phyloP scores from a whole-genome alignment of 2,113 vertebrate species.

The Hippocampus comes region DNA sequence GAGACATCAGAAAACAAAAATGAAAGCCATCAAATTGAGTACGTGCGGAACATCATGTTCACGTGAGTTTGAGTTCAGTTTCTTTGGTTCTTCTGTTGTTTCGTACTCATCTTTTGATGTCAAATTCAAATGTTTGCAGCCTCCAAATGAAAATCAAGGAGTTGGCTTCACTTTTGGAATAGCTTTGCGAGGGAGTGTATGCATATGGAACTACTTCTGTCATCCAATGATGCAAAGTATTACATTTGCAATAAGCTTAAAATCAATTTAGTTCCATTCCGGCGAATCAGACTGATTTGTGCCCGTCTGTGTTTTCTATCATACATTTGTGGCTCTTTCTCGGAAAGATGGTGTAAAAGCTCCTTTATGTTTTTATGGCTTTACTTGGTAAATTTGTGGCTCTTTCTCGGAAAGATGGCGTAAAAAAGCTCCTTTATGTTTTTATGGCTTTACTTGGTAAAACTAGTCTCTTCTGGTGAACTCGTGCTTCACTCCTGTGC shows the following conservation, averaged over 20 bases:
- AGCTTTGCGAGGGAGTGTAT: background rate
- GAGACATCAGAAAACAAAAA: too few species aligned
- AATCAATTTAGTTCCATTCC: background rate
- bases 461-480: conserved; percentile 46
- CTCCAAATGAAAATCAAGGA: background rate
- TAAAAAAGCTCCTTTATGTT: conserved; percentile 51
- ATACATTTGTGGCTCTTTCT: conserved; percentile 16
- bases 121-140: background rate
- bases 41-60: too few species aligned
- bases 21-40: too few species aligned
- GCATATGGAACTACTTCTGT: background rate
- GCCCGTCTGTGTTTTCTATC: conserved; percentile 19
- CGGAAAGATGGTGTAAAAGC: conserved; percentile 20
- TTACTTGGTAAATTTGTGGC: conserved; percentile 32
- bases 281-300: conserved; percentile 7
- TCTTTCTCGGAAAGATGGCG: conserved; percentile 14
- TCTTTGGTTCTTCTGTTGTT: too few species aligned
- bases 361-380: conserved; percentile 54
- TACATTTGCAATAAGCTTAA: background rate
- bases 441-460: conserved; percentile 49
- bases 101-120: too few species aligned
- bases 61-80: too few species aligned
- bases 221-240: background rate
- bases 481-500: conserved; percentile 49
- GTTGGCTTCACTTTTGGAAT: background rate